Percentiles rank a stretch among this genome's conserved stretches.
Evolutionary conservation across 2,888 invertebrate genomes (phyloP).

Genomic region (Electrophaes corylata): DNA sequence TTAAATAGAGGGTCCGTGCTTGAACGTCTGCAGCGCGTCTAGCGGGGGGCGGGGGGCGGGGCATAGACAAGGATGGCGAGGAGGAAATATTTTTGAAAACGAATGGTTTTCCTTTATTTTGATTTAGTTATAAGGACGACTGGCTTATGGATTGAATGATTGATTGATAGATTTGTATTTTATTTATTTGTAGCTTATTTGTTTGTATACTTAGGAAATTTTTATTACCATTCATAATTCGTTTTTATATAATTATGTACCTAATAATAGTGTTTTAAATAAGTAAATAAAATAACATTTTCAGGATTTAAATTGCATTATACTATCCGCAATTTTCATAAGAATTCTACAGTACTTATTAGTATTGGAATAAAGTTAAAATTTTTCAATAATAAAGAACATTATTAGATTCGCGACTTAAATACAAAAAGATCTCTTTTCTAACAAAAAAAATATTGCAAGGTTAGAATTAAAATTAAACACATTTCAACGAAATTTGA

Average conservation of each 20-base stretch:
- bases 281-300: too few relatives aligned
- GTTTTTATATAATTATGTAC: too few relatives aligned
- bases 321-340: too few relatives aligned
- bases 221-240: too few relatives aligned
- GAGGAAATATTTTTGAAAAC: conserved; percentile 54
- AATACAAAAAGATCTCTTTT: too few relatives aligned
- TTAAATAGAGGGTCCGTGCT: conserved; percentile 51
- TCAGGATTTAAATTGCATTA: too few relatives aligned
- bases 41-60: conserved; percentile 60
- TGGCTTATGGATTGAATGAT: neutral
- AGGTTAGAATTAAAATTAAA: conserved; percentile 1
- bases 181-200: neutral
- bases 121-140: conserved; percentile 4
- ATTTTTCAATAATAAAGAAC: too few relatives aligned
- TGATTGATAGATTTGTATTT: neutral
- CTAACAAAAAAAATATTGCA: conserved; percentile 8
- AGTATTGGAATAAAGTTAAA: too few relatives aligned
- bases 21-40: conserved; percentile 53
- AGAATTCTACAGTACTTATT: too few relatives aligned
- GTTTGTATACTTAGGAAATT: neutral
- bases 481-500: conserved; percentile 2
- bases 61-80: conserved; percentile 63
- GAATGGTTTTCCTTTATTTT: conserved; percentile 13
- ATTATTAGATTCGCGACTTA: too few relatives aligned
- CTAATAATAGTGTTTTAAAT: too few relatives aligned